These are phyloP conservation scores for Anser cygnoides DNA, from an alignment of 2,113 vertebrate species.

Conservation along the genomic window DNA sequence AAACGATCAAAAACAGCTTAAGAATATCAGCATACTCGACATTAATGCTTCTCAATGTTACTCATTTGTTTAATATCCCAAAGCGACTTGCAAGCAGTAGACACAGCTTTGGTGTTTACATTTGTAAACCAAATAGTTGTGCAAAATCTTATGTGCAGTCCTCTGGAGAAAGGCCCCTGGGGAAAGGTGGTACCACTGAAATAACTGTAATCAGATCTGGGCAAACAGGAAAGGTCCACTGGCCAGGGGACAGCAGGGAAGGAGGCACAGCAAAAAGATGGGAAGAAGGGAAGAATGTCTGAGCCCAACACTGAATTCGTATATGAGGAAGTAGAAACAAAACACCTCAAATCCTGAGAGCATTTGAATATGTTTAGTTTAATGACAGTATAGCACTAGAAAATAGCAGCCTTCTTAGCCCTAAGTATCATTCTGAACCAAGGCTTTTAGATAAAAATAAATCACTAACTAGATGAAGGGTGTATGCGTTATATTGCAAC, in stretches of 20 bases:
- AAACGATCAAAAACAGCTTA: not conserved
- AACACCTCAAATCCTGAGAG: not conserved
- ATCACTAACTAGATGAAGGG: not conserved
- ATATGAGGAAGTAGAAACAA: not conserved
- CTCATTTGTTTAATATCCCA: not conserved
- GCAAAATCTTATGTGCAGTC: not conserved
- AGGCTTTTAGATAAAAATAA: not conserved
- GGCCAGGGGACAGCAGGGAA: not conserved
- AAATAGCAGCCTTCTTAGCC: not conserved
- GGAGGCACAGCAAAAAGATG: not conserved
- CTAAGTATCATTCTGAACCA: not conserved
- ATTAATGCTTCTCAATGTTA: not conserved
- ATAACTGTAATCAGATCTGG: not conserved
- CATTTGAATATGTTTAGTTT: not conserved
- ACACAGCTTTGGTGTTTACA: not conserved
- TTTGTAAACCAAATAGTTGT: not conserved
- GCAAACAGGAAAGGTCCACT: not conserved
- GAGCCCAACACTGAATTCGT: not conserved
- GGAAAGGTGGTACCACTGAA: not conserved
- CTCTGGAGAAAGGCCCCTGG: not conserved
- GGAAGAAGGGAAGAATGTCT: not conserved
- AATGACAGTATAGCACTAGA: not conserved
- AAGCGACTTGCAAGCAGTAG: not conserved
- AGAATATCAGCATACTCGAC: not conserved
- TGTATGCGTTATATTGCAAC: not conserved